These are phyloP conservation scores for Galaxea fascicularis DNA, from an alignment of 92 coral and sea anemone species.

Conservation along the genomic window DNA sequence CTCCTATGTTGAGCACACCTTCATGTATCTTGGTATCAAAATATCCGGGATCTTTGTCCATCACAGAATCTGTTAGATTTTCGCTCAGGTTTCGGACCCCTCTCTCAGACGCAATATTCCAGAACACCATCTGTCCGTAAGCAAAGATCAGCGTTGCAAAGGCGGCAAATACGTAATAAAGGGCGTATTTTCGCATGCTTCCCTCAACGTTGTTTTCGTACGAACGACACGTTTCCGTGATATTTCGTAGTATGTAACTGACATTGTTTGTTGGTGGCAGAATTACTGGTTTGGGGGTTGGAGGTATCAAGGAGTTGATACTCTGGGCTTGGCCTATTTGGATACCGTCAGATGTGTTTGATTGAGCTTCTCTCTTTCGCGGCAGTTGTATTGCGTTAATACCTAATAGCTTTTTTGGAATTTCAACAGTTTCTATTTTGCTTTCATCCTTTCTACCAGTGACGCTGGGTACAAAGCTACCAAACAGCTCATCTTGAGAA, in stretches of 20 bases:
- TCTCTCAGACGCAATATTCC: conserved; percentile 87
- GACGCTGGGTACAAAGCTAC: background rate
- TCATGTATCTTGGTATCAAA: conserved; percentile 64
- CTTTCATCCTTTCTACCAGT: background rate
- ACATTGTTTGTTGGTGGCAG: conserved; percentile 37
- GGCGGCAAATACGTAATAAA: conserved; percentile 88
- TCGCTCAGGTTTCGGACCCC: conserved; percentile 58
- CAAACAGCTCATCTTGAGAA: background rate
- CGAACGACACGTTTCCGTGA: conserved; percentile 50
- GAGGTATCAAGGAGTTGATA: background rate
- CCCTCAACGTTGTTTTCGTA: conserved; percentile 63
- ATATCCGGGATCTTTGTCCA: conserved; percentile 64
- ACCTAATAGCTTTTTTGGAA: background rate
- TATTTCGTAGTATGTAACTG: conserved; percentile 51
- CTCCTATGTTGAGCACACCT: conserved; percentile 39
- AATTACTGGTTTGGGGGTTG: conserved; percentile 15
- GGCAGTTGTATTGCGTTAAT: too few relatives aligned
- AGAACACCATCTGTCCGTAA: conserved; percentile 87
- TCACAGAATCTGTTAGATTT: conserved; percentile 44
- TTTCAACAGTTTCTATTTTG: background rate
- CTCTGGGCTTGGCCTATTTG: conserved; percentile 14
- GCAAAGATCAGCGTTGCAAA: conserved; percentile 88
- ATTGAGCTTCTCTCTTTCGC: background rate
- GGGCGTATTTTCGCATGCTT: conserved; percentile 81
- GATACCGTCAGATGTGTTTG: background rate